Evolutionary conservation across 2,888 invertebrate species (phyloP), one percentile per base, ranked within the genome.

Genomic region (Epiblema foenella): DNA sequence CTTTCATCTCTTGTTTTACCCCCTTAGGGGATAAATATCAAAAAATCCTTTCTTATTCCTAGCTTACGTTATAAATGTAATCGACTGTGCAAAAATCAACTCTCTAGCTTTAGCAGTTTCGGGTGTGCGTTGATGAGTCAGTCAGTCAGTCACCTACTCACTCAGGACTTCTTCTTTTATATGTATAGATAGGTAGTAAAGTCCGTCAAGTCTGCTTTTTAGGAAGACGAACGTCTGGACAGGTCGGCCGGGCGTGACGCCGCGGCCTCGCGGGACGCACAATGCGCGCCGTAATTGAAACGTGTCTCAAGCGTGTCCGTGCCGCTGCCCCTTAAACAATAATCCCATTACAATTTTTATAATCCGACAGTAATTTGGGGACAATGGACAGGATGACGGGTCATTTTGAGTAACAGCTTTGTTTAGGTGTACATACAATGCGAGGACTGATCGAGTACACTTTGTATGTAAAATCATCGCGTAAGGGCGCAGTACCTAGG

Each of bases 331-430:
- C 81, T 82, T 79, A 82, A 86, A 89, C 89, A 90, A 89, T 89
- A 88, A 89, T 88, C 85, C 81, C 85, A 89, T 90, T 87, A 88
- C 81, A 79, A 79, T 81, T 88, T 88, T 89, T 88, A 89, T 89
- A 89, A 89, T 89, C 87, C 84, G 73, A 72, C 76, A 75, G 79
- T 83, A 83, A 85, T 85, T 83, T 79, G 74, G 82, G 86, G 84
- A 89, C 90, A 90, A 90, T 89, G 86, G 83, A 73, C 77, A 76
- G 81, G 83, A 83, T 88, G 88, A 88, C 79, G 59, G 70, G 60
- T 60, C 70, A 66, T 70, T 70, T 85, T 82, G 63, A 51, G 66
- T 71, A 82, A 78, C 83, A 69, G 60, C 65, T 79, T 64, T 69
- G 77, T 75, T 79, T 77, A 62, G 37, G 46, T 24, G 17, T 66